Base-by-base conservation (phyloP, 2,113 vertebrate genomes). In the Pampusana beccarii region DNA sequence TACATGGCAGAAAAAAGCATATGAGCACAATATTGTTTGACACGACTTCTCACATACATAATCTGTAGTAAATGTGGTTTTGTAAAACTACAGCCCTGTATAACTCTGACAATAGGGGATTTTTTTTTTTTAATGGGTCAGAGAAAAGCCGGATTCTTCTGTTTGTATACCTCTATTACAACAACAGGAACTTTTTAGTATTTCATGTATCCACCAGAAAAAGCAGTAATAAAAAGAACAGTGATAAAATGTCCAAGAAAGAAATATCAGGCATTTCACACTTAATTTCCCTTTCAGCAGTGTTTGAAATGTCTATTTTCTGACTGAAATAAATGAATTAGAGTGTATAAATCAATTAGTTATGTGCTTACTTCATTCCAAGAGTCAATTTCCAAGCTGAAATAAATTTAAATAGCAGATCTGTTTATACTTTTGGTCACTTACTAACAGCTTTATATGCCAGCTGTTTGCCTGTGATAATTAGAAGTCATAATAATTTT, bases 301-400 rank as follows among this genome's bases (percentile, higher is more conserved):
- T 26, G 3, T 50, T 18, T 3, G 13, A 67, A 78, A 75, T 84
- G 21, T 60, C 19, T 67, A 20, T 56, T 21, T 88, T 89, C 33
- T 81, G 54, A 54, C 23, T 56, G 61, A 86, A 91, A 81, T 80
- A 81, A 93, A 92, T 56, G 70, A 91, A 79, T 93, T 66, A 38
- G 34, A 53, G 42, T 67, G 16, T 79, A 28, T 56, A 72, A 89
- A 89, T 91, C 73, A 51, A 56, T 92, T 89, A 80, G 73, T 86
- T 86, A 46, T 12, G 60, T 58, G 34, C 58, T 78, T 73, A 16
- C 53, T 64, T 84, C 33, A 46, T 95, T 95, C 73, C 21, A 44
- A 51, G 44, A 75, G 15, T 34, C 11, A 10, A 13, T 85, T 95
- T 92, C 4, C 26, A 72, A 12, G 16, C 61, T 53, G 33, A 80